These are phyloP conservation scores for Drosophila lacicola DNA, from an alignment of 2,888 invertebrate species.

Conservation along the genomic window DNA sequence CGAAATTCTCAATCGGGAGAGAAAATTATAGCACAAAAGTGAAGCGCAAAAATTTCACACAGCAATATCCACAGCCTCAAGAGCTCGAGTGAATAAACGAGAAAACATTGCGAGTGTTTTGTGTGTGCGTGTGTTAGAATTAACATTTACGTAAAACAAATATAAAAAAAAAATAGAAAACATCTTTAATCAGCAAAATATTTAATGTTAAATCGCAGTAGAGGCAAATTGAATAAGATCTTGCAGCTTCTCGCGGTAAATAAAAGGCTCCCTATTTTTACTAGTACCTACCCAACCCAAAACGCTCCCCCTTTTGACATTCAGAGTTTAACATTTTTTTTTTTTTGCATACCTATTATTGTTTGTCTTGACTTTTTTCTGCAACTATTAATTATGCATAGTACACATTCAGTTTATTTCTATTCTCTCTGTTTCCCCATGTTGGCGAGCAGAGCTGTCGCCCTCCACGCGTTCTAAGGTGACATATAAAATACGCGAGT, in stretches of 20 bases:
- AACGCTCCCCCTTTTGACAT: slow-evolving; percentile 52
- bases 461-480: slow-evolving; percentile 35
- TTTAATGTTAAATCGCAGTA: slow-evolving; percentile 85
- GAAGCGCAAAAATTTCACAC: slow-evolving; percentile 67
- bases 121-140: slow-evolving; percentile 67
- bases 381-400: slow-evolving; percentile 73
- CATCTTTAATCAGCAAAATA: slow-evolving; percentile 55
- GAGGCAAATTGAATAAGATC: slow-evolving; percentile 84
- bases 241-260: slow-evolving; percentile 84
- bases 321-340: slow-evolving; percentile 47
- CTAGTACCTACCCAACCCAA: slow-evolving; percentile 57
- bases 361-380: slow-evolving; percentile 57
- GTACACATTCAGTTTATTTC: slow-evolving; percentile 70
- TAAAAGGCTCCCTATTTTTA: slow-evolving; percentile 33
- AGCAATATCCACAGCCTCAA: slow-evolving; percentile 55
- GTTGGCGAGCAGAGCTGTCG: slow-evolving; percentile 37
- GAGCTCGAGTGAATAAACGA: slow-evolving; percentile 66
- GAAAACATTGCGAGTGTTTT: slow-evolving; percentile 65
- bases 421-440: slow-evolving; percentile 37
- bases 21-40: slow-evolving; percentile 65
- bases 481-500: slow-evolving; percentile 37
- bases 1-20: slow-evolving; percentile 40
- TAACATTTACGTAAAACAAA: slow-evolving; percentile 73
- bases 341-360: slow-evolving; percentile 62
- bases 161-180: slow-evolving; percentile 41